Percentiles rank a stretch among this genome's conserved stretches.
Conservation (phyloP, 2,113 vertebrate genomes). For the Phocoena phocoena region DNA sequence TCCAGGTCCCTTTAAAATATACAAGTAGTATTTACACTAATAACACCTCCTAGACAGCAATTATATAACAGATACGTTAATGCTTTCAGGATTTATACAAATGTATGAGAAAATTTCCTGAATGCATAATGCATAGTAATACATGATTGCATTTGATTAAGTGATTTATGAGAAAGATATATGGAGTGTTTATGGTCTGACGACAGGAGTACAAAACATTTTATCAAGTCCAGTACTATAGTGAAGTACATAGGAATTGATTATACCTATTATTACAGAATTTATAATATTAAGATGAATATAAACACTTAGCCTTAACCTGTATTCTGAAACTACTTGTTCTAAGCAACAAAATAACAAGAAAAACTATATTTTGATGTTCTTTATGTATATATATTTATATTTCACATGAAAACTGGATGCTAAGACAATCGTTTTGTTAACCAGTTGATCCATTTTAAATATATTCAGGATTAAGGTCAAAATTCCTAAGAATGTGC, state of each 20-base stretch:
- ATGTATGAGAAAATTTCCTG: neutral
- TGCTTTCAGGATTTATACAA: slow-evolving; percentile 24
- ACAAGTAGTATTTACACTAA: slow-evolving; percentile 5
- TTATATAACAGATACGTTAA: slow-evolving; percentile 26
- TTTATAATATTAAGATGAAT: neutral
- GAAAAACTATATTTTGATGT: neutral
- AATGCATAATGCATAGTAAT: neutral
- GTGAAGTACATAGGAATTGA: neutral
- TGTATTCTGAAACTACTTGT: neutral
- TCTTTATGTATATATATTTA: neutral
- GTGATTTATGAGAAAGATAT: slow-evolving; percentile 39
- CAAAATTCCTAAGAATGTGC: neutral
- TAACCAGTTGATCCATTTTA: neutral
- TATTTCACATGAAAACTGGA: neutral
- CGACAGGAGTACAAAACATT: neutral
- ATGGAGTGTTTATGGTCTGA: neutral
- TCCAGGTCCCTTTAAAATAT: neutral
- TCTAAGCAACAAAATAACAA: neutral
- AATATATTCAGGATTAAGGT: slow-evolving; percentile 1
- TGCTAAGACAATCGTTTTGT: neutral
- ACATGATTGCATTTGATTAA: slow-evolving; percentile 8
- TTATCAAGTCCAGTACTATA: neutral
- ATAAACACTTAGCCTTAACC: neutral
- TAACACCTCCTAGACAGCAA: neutral
- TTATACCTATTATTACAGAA: neutral